Evolutionary conservation across 2,888 invertebrate species (phyloP), one percentile per base, ranked within the genome.

Genomic region (Tanypteryx hageni): DNA sequence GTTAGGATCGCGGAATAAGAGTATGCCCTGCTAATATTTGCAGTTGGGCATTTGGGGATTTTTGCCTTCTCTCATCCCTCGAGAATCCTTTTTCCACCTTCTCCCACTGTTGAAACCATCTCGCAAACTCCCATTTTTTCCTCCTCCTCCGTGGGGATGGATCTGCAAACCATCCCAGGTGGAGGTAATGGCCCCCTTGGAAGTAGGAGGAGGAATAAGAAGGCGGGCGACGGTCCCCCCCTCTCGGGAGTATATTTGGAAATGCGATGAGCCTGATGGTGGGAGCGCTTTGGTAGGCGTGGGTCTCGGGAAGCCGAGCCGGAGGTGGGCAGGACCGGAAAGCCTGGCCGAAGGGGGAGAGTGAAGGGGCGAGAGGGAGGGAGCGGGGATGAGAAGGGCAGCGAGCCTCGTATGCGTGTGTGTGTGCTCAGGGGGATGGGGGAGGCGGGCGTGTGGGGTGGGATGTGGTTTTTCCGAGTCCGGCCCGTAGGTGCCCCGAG

Each of bases 1-100:
- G 9, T n/a, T 27, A 83, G 56, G 83, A 16, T 83, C 27, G 4
- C 83, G 16, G 11, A 57, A 44, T n/a, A 10, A 5, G 83, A 83
- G 83, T 44, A 83, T 83, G 44, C 83, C 83, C 83, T 56, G 83
- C 83, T 83, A 56, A 83, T 56, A 83, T 83, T 83, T 83, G 83
- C 83, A 18, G 56, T 57, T 18, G 83, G 16, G 83, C 44, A 56
- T 83, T 16, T 83, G 83, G n/a, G 18, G 57, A n/a, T 83, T 44
- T 44, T 44, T 44, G 5, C 44, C 44, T 44, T 44, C 56, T 83
- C 56, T 44, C n/a, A 0, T 83, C 56, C 83, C 44, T 83, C 82
- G 82, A 16, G 82, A 13, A 44, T 5, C 4, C 31, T 27, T 31
- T 44, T 82, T n/a, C n/a, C n/a, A n/a, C n/a, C n/a, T n/a, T n/a